Evolutionary conservation across 2,797 vertebrate genomes (phyloP).

Genomic region (Dallia pectoralis): DNA sequence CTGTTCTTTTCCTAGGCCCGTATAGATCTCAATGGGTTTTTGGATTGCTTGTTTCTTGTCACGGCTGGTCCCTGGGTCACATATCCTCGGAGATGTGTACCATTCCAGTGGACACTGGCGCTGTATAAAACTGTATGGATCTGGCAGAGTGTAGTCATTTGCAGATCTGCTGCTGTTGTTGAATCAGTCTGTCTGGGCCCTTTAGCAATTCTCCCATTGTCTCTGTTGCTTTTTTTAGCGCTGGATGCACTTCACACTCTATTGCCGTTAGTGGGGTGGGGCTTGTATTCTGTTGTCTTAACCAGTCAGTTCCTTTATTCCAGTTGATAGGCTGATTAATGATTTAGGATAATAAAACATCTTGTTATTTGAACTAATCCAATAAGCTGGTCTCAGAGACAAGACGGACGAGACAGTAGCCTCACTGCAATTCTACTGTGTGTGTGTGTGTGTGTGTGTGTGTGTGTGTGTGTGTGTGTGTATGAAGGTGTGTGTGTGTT

Average conservation of each 20-base stretch:
- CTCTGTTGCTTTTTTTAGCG: background rate
- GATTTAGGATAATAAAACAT: slow-evolving; percentile 12
- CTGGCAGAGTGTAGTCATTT: background rate
- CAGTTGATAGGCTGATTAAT: background rate
- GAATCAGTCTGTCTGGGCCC: background rate
- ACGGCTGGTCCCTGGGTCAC: background rate
- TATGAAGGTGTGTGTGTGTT: slow-evolving; percentile 11
- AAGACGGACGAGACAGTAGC: slow-evolving; percentile 19
- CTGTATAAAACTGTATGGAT: background rate
- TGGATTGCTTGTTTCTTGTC: background rate
- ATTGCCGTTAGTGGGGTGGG: background rate
- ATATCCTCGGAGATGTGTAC: background rate
- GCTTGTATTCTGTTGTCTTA: background rate
- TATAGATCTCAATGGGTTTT: background rate
- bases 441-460: slow-evolving; percentile 20
- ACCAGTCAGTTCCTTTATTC: background rate
- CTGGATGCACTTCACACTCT: background rate
- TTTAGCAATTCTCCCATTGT: background rate
- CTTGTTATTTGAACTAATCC: slow-evolving; percentile 7
- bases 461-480: slow-evolving; percentile 9
- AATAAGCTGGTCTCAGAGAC: slow-evolving; percentile 6
- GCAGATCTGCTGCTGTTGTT: background rate
- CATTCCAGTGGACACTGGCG: background rate
- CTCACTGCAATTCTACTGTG: slow-evolving; percentile 16
- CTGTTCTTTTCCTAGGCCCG: background rate